phyloP scores from a whole-genome alignment of 1,140 invertebrate genomes.

The Yoshiicerus persimilis region DNA sequence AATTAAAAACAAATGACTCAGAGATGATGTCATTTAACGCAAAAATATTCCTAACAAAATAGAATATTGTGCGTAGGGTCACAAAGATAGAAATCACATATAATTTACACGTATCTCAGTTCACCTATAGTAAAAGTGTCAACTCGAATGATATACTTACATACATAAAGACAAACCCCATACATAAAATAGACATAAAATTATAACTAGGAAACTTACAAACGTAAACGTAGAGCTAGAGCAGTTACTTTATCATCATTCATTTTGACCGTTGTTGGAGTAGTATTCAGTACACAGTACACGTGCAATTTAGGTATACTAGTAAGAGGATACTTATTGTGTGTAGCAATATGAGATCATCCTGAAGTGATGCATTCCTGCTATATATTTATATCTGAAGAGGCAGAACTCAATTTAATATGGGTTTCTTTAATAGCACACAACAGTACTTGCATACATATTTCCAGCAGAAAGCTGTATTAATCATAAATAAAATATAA shows the following conservation, averaged over 20 bases:
- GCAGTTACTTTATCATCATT: background rate
- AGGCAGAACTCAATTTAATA: no score
- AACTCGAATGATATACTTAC: background rate
- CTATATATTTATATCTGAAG: no score
- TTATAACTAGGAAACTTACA: background rate
- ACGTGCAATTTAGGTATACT: no score
- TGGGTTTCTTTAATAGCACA: no score
- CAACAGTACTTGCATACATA: no score
- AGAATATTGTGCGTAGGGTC: background rate
- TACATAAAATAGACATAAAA: background rate
- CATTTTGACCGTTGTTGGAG: background rate
- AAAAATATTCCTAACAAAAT: background rate
- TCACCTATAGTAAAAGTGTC: background rate
- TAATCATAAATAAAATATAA: no score
- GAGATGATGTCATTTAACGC: background rate
- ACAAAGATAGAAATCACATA: background rate
- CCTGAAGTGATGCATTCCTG: no score
- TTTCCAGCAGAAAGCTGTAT: no score
- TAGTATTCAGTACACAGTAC: background rate
- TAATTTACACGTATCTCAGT: background rate
- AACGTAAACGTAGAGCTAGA: background rate
- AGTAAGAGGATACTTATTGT: no score
- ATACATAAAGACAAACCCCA: background rate
- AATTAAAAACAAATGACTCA: background rate
- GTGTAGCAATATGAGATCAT: no score